Percentiles rank a stretch among this genome's conserved stretches.
Conservation (phyloP, 1,140 invertebrate genomes). For the Aleiodes sp. region DNA sequence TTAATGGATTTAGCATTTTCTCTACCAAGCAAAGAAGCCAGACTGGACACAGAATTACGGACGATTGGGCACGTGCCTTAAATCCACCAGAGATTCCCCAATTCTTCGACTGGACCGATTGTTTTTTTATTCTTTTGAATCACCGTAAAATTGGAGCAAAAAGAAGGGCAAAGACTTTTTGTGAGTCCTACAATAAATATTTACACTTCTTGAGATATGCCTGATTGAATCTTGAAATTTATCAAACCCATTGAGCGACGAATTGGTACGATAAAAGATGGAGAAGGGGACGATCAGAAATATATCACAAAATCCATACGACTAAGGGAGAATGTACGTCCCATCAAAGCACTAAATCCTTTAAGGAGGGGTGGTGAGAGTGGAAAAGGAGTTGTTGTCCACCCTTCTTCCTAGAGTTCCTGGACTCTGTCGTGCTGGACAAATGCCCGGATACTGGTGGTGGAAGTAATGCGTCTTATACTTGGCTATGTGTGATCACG, state of each 20-base stretch:
- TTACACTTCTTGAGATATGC: no score
- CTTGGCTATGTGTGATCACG: constrained; percentile 31
- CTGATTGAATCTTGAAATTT: constrained; percentile 19
- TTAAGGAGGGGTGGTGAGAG: neutral
- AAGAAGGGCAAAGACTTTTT: neutral
- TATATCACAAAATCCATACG: constrained; percentile 26
- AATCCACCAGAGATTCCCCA: neutral
- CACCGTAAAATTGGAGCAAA: neutral
- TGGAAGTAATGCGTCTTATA: constrained; percentile 65
- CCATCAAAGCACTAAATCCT: constrained; percentile 54
- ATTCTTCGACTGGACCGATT: neutral
- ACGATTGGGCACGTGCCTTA: neutral
- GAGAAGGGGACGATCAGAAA: neutral
- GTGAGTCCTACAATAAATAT: neutral
- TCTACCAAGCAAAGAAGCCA: neutral
- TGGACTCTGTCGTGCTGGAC: constrained; percentile 59
- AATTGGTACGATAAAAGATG: neutral
- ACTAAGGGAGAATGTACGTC: constrained; percentile 13
- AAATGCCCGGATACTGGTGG: constrained; percentile 64
- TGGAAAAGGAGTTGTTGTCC: constrained; percentile 25
- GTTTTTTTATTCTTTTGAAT: no score
- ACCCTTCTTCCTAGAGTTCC: constrained; percentile 47
- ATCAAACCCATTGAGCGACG: neutral
- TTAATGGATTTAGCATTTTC: neutral
- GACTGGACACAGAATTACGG: neutral